These are phyloP conservation scores for Drosophila funebris DNA, from an alignment of 1,140 invertebrate species.

Conservation along the genomic window DNA sequence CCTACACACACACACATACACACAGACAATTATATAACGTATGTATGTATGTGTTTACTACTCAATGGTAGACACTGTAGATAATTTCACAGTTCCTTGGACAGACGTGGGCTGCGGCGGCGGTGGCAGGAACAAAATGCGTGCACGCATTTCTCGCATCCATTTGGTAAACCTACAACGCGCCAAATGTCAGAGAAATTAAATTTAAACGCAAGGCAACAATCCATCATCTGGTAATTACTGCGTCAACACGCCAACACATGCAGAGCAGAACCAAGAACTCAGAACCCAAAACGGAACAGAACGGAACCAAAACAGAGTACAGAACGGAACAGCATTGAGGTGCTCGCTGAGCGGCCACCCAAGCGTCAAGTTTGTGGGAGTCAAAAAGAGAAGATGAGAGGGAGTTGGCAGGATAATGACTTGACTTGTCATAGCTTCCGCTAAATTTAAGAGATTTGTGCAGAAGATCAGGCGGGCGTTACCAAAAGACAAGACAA, in stretches of 20 bases:
- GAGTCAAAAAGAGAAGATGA: neutral
- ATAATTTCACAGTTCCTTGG: constrained; percentile 80
- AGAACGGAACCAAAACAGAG: neutral
- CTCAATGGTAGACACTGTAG: constrained; percentile 50
- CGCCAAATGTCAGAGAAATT: constrained; percentile 80
- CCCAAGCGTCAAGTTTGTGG: constrained; percentile 28
- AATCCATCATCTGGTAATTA: constrained; percentile 82
- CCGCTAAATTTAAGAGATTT: constrained; percentile 75
- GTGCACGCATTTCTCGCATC: constrained; percentile 74
- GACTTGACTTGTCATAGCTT: constrained; percentile 81
- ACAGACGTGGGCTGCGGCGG: constrained; percentile 42
- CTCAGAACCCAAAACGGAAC: constrained; percentile 13
- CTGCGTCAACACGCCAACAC: constrained; percentile 77
- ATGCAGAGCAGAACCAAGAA: constrained; percentile 40
- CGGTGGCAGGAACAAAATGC: constrained; percentile 44
- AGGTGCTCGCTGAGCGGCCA: constrained; percentile 19
- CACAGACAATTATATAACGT: constrained; percentile 3
- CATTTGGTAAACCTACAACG: constrained; percentile 71
- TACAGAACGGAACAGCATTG: neutral
- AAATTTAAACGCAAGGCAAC: constrained; percentile 82
- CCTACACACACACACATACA: constrained; percentile 36
- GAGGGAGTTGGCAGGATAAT: constrained; percentile 55
- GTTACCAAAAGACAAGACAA: neutral
- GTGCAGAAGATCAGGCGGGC: constrained; percentile 32
- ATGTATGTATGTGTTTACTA: constrained; percentile 1